Evolutionary conservation across 2,797 vertebrate species (phyloP).

Genomic region (Podargus strigoides): DNA sequence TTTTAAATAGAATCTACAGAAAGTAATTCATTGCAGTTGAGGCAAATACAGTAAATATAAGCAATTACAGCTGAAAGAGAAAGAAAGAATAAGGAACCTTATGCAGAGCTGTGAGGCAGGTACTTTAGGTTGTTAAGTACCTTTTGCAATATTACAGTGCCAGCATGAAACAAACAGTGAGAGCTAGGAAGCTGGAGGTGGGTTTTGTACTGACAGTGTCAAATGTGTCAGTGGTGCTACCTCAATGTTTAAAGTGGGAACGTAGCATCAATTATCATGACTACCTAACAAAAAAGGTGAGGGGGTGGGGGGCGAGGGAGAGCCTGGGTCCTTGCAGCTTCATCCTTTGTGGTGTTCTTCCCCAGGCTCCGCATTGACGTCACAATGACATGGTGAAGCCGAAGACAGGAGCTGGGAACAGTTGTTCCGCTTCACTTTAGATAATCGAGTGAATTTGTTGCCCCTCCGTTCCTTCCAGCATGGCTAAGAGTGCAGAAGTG

Average conservation of each 20-base stretch:
- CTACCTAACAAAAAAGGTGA: not conserved
- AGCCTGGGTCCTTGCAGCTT: not conserved
- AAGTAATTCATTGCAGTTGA: not conserved
- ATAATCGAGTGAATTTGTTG: not conserved
- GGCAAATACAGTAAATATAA: not conserved
- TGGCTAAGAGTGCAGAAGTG: constrained; percentile 96
- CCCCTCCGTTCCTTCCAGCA: constrained; percentile 24
- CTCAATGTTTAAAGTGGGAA: not conserved
- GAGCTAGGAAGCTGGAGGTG: not conserved
- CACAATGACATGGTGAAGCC: constrained; percentile 62
- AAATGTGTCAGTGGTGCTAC: not conserved
- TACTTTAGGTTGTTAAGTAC: not conserved
- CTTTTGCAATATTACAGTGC: not conserved
- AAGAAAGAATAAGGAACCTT: not conserved
- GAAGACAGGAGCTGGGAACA: constrained; percentile 19
- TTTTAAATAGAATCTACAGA: not conserved
- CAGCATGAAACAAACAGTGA: not conserved
- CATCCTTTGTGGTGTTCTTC: constrained; percentile 21
- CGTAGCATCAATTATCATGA: not conserved
- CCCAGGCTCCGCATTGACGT: constrained; percentile 53
- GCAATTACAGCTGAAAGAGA: not conserved
- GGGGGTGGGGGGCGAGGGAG: not conserved
- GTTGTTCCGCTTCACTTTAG: constrained; percentile 1
- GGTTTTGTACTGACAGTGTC: not conserved
- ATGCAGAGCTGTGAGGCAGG: not conserved